These are phyloP conservation scores for Xiphydria camelus DNA, from an alignment of 2,888 invertebrate species.

Conservation along the genomic window DNA sequence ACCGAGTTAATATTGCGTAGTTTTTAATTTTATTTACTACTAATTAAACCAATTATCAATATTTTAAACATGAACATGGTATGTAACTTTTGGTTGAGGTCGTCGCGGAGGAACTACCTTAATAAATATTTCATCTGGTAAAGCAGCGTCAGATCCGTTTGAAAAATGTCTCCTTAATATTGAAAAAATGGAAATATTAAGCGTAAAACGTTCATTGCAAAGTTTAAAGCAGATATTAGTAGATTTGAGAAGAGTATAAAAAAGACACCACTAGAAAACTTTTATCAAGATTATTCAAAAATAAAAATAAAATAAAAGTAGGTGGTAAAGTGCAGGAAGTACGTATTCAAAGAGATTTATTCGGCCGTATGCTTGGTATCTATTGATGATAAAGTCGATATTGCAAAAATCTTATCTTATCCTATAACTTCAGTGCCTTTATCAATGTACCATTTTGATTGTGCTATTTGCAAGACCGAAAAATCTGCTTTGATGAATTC, in stretches of 20 bases:
- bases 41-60: no score
- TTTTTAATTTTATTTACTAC: no score
- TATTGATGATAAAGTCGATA: constrained; percentile 23
- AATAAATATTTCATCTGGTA: no score
- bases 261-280: constrained; percentile 28
- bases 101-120: no score
- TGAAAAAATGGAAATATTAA: constrained; percentile 21
- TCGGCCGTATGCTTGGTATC: constrained; percentile 35
- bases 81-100: no score
- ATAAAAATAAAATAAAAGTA: constrained; percentile 24
- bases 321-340: constrained; percentile 35
- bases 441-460: constrained; percentile 31
- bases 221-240: constrained; percentile 36
- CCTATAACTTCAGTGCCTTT: constrained; percentile 33
- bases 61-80: no score
- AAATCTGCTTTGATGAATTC: constrained; percentile 26
- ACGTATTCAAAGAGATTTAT: constrained; percentile 35
- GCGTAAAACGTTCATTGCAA: constrained; percentile 31
- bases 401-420: constrained; percentile 34
- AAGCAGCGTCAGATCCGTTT: no score
- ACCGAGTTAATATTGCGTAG: no score
- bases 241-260: no score
- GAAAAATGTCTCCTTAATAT: constrained; percentile 4
- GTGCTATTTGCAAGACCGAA: constrained; percentile 29
- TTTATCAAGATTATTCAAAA: constrained; percentile 24